These are phyloP conservation scores for Epinephelus coioides DNA, from an alignment of 2,797 vertebrate species.

Conservation along the genomic window DNA sequence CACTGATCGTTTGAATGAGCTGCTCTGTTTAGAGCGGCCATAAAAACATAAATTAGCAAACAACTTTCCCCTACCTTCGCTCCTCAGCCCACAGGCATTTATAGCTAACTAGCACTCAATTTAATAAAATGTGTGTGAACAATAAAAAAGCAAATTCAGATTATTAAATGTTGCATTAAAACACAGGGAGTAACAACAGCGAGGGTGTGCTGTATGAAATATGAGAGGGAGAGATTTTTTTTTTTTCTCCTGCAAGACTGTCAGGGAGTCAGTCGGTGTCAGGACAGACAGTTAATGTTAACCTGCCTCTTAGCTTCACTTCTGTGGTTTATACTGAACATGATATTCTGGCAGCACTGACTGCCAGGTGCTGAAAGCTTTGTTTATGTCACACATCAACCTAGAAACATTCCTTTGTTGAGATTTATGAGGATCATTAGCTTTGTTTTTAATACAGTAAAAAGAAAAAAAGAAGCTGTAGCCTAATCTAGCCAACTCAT, in stretches of 20 bases:
- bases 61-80: conserved; percentile 34
- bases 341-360: conserved; percentile 75
- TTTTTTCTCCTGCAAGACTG: conserved; percentile 5
- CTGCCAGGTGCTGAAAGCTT: conserved; percentile 80
- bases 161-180: conserved; percentile 32
- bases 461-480: conserved; percentile 35
- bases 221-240: conserved; percentile 18
- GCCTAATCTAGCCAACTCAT: conserved; percentile 73
- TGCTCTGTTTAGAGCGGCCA: conserved; percentile 51
- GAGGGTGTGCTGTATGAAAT: not conserved
- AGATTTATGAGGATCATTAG: conserved; percentile 81
- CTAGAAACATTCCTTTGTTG: conserved; percentile 73
- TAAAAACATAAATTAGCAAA: conserved; percentile 66
- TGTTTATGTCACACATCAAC: conserved; percentile 80
- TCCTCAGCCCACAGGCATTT: conserved; percentile 34
- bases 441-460: conserved; percentile 75
- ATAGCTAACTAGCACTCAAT: conserved; percentile 35
- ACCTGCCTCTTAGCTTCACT: conserved; percentile 61
- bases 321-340: conserved; percentile 77
- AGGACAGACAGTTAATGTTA: conserved; percentile 61
- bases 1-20: conserved; percentile 55
- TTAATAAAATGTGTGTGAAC: conserved; percentile 40
- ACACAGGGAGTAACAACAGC: not conserved
- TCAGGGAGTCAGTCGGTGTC: conserved; percentile 40
- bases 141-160: conserved; percentile 42